These are phyloP conservation scores for Acronicta aceris DNA, from an alignment of 2,888 invertebrate species.

Conservation along the genomic window DNA sequence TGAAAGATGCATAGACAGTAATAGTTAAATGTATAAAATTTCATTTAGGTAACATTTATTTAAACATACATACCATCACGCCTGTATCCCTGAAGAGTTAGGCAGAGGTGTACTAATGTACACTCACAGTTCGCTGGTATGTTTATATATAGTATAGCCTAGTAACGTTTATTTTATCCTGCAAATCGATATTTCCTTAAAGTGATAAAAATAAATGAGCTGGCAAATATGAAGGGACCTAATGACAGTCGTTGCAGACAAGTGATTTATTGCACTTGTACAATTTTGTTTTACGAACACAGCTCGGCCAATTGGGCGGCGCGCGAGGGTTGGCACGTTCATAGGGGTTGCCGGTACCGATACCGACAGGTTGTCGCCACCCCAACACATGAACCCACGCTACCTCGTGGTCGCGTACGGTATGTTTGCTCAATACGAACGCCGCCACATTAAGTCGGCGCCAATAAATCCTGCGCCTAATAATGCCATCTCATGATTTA, in stretches of 20 bases:
- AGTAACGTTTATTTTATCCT: background rate
- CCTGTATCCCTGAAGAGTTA: too few species aligned
- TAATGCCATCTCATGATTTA: conserved; percentile 65
- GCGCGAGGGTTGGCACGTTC: conserved; percentile 51
- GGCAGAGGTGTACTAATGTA: too few species aligned
- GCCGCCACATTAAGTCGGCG: conserved; percentile 59
- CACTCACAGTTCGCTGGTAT: too few species aligned
- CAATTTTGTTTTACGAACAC: conserved; percentile 46
- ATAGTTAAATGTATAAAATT: too few species aligned
- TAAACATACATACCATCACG: too few species aligned
- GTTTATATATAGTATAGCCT: too few species aligned
- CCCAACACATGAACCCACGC: conserved; percentile 50
- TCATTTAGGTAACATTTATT: too few species aligned
- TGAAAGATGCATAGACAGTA: too few species aligned
- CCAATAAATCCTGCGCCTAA: conserved; percentile 66
- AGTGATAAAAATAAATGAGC: conserved; percentile 45
- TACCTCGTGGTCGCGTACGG: conserved; percentile 39
- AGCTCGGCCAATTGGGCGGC: conserved; percentile 52
- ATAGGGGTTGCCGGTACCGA: conserved; percentile 59
- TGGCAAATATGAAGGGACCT: conserved; percentile 38
- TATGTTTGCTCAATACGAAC: conserved; percentile 70
- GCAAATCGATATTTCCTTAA: conserved; percentile 28
- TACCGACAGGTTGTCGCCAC: conserved; percentile 70
- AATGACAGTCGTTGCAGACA: conserved; percentile 38
- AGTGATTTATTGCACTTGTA: conserved; percentile 55